These are phyloP conservation scores for Temnothorax longispinosus DNA, from an alignment of 1,140 invertebrate genomes.

Conservation along the genomic window DNA sequence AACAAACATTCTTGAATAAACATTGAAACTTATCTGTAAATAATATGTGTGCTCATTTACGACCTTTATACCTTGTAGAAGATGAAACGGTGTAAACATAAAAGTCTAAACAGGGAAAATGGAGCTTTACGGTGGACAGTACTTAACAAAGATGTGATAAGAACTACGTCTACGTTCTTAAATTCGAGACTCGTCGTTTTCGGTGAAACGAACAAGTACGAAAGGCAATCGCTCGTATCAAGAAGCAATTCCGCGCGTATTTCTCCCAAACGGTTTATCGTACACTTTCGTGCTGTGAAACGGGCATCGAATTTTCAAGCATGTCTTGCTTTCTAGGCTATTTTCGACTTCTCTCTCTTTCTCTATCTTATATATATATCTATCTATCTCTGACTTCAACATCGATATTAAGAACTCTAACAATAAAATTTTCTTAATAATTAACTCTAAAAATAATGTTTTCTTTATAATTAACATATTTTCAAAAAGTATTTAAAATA, in stretches of 20 bases:
- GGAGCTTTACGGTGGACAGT: neutral
- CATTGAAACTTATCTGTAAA: too few relatives aligned
- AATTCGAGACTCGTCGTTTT: constrained; percentile 30
- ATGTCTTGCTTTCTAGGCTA: constrained; percentile 15
- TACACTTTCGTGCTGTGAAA: constrained; percentile 36
- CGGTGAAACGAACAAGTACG: neutral
- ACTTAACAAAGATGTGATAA: constrained; percentile 1
- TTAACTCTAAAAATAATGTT: constrained; percentile 1
- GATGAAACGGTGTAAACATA: neutral
- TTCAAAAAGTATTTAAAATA: neutral
- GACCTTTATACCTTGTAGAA: too few relatives aligned
- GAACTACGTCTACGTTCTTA: neutral
- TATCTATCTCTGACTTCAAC: neutral
- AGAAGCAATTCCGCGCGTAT: constrained; percentile 49
- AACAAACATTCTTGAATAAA: too few relatives aligned
- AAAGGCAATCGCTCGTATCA: constrained; percentile 18
- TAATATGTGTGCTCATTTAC: too few relatives aligned
- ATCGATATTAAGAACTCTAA: neutral
- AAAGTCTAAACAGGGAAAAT: constrained; percentile 39
- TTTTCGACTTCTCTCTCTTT: constrained; percentile 5
- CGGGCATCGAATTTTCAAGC: constrained; percentile 48
- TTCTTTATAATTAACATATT: neutral
- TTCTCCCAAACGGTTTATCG: constrained; percentile 43
- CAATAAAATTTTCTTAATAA: neutral
- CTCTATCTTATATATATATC: neutral